Evolutionary conservation across 2,888 invertebrate species (phyloP).

Genomic region (Drosophila paramelanica): DNA sequence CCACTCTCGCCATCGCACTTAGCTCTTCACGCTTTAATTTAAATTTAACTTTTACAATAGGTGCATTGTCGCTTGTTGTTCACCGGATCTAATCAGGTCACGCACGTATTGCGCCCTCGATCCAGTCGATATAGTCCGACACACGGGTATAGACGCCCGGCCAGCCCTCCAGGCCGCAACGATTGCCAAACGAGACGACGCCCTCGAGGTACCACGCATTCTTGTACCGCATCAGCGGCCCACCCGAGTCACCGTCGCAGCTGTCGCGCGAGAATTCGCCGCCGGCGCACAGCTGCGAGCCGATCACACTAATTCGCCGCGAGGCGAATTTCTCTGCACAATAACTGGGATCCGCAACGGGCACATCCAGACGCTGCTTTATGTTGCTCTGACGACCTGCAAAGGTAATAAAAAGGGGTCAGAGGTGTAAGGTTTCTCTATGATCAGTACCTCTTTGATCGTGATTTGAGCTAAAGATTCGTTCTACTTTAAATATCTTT

Average conservation of each 20-base stretch:
- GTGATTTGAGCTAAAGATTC: no score
- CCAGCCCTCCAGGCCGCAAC: conserved; percentile 86
- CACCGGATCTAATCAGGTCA: conserved; percentile 53
- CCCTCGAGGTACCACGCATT: conserved; percentile 83
- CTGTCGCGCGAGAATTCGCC: conserved; percentile 86
- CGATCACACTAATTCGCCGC: conserved; percentile 62
- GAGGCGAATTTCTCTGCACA: conserved; percentile 84
- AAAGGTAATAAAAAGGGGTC: not conserved
- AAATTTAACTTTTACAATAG: conserved; percentile 62
- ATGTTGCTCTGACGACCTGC: conserved; percentile 79
- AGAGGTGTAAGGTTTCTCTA: not conserved
- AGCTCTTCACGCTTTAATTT: conserved; percentile 61
- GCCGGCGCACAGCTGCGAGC: conserved; percentile 82
- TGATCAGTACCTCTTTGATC: no score
- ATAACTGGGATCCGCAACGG: conserved; percentile 84
- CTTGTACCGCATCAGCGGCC: conserved; percentile 86
- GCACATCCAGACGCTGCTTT: conserved; percentile 85
- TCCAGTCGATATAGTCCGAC: conserved; percentile 88
- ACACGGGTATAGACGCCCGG: conserved; percentile 90
- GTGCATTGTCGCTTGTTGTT: conserved; percentile 6
- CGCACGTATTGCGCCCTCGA: conserved; percentile 86
- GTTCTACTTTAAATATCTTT: no score
- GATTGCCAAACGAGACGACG: conserved; percentile 86
- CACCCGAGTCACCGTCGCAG: conserved; percentile 89
- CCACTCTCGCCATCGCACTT: not conserved